phyloP scores from a whole-genome alignment of 2,797 vertebrate species.

The Paguma larvata region DNA sequence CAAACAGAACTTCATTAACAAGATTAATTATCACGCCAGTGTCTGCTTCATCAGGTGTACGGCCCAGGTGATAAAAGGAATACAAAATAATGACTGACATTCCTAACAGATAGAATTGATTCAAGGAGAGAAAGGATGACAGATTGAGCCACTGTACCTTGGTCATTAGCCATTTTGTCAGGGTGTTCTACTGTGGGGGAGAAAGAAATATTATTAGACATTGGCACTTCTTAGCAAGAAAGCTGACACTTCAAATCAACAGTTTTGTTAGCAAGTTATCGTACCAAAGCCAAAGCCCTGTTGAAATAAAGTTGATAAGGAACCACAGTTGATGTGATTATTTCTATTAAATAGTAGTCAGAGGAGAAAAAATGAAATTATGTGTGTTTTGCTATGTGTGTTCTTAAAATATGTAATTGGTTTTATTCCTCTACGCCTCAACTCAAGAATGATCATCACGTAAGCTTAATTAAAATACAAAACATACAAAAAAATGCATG shows the following conservation, averaged over 20 bases:
- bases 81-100: conserved; percentile 57
- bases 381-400: background rate
- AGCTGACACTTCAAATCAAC: conserved; percentile 51
- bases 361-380: conserved; percentile 39
- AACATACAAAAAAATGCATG: background rate
- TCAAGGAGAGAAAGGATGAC: conserved; percentile 45
- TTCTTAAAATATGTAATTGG: conserved; percentile 36
- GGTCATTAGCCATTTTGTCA: conserved; percentile 97
- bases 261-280: conserved; percentile 64
- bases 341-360: conserved; percentile 17
- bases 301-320: background rate
- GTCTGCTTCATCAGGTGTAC: conserved; percentile 83
- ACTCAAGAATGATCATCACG: background rate
- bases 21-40: conserved; percentile 86
- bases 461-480: conserved; percentile 75
- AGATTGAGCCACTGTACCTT: conserved; percentile 89
- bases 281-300: background rate
- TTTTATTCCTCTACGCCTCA: conserved; percentile 32
- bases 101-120: conserved; percentile 47
- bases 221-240: conserved; percentile 56
- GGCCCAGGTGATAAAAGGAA: conserved; percentile 83
- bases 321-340: background rate
- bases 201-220: conserved; percentile 82
- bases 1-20: conserved; percentile 89
- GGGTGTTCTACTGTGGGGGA: conserved; percentile 92